Conservation (phyloP, 2,797 vertebrate species). For the Ceyx erithaca region DNA sequence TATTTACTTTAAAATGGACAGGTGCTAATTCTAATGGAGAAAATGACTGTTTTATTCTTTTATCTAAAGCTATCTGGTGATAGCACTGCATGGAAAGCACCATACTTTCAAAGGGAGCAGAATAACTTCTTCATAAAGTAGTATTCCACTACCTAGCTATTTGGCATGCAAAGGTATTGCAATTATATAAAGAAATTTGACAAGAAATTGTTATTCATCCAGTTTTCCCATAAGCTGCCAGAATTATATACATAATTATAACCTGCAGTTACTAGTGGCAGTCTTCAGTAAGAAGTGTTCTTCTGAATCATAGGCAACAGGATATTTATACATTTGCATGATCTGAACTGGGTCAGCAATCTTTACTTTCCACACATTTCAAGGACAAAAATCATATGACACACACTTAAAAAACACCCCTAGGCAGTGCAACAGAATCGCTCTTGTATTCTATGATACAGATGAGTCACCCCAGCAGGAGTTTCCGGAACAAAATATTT, state of each 20-base stretch:
- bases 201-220: not conserved
- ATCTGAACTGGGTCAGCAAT: not conserved
- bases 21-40: not conserved
- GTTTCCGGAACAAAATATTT: not conserved
- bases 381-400: not conserved
- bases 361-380: not conserved
- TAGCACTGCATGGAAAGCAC: not conserved
- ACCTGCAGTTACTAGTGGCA: not conserved
- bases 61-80: not conserved
- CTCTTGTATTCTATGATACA: not conserved
- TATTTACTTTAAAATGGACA: not conserved
- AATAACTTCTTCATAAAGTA: not conserved
- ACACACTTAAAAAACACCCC: not conserved
- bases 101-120: not conserved
- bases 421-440: rapidly evolving
- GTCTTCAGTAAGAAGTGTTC: not conserved
- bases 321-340: not conserved
- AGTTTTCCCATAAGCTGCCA: not conserved
- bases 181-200: not conserved
- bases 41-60: not conserved
- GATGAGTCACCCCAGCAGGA: not conserved
- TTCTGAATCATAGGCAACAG: not conserved
- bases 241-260: not conserved
- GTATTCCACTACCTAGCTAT: not conserved
- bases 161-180: not conserved